Evolutionary conservation across 2,888 invertebrate genomes (phyloP).

Genomic region (Myathropa florea): DNA sequence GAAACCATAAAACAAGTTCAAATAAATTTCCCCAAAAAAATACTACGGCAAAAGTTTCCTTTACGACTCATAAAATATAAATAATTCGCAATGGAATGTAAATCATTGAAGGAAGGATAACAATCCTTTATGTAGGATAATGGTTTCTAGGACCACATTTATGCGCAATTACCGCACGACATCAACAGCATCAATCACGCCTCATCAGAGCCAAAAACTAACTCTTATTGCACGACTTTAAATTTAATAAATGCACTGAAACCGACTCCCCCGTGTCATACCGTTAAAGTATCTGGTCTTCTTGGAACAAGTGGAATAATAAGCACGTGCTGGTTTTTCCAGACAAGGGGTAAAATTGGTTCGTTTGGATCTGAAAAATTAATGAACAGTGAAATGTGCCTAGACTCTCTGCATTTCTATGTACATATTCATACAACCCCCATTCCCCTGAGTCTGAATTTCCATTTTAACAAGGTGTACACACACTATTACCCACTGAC

Average conservation of each 20-base stretch:
- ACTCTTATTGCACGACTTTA: background rate
- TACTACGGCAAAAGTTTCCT: background rate
- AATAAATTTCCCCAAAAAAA: background rate
- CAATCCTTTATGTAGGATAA: background rate
- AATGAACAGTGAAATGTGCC: constrained; percentile 43
- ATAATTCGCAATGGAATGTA: background rate
- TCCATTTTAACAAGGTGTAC: background rate
- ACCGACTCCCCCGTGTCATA: background rate
- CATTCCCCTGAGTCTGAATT: background rate
- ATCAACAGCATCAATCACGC: background rate
- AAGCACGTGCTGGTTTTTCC: constrained; percentile 45
- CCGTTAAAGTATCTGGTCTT: constrained; percentile 1
- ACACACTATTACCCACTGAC: background rate
- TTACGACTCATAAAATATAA: background rate
- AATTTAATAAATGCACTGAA: background rate
- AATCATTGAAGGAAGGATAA: background rate
- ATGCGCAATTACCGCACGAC: background rate
- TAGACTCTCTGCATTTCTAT: constrained; percentile 19
- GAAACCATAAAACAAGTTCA: background rate
- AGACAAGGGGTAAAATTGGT: background rate
- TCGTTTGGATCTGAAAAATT: constrained; percentile 53
- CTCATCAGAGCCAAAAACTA: background rate
- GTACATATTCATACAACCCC: constrained; percentile 14
- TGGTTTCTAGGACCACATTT: background rate
- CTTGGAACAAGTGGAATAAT: constrained; percentile 28